phyloP scores from a whole-genome alignment of 2,888 invertebrate genomes.

The Drosophila limbata region DNA sequence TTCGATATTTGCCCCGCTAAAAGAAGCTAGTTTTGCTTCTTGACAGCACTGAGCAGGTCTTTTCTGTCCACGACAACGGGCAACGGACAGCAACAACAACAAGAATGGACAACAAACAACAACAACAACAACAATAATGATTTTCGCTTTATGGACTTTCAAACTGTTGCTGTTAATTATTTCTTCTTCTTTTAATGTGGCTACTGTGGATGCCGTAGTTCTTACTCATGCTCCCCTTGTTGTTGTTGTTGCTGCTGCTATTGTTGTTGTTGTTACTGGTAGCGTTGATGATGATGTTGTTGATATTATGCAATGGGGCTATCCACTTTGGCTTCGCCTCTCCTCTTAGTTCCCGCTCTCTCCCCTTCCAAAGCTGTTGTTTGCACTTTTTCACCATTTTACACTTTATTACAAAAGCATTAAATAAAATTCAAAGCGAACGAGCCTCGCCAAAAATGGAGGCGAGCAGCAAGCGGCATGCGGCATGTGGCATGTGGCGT shows the following conservation, averaged over 20 bases:
- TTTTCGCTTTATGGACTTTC: slow-evolving; percentile 80
- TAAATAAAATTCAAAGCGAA: slow-evolving; percentile 82
- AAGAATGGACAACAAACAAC: slow-evolving; percentile 8
- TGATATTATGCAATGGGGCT: slow-evolving; percentile 75
- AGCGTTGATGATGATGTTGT: slow-evolving; percentile 71
- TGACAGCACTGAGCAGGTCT: not conserved
- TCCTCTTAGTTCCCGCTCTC: not conserved
- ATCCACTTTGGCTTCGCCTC: slow-evolving; percentile 16
- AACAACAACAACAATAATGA: slow-evolving; percentile 50
- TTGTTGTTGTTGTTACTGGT: slow-evolving; percentile 25
- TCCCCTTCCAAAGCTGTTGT: slow-evolving; percentile 55
- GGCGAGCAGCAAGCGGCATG: slow-evolving; percentile 29
- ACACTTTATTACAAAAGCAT: slow-evolving; percentile 82
- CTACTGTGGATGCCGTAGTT: slow-evolving; percentile 54
- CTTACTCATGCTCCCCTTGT: slow-evolving; percentile 40
- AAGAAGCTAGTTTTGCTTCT: not conserved
- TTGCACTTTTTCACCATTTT: slow-evolving; percentile 81
- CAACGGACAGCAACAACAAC: not conserved
- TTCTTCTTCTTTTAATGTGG: slow-evolving; percentile 81
- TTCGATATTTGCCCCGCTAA: not conserved
- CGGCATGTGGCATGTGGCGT: not conserved
- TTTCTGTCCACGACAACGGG: slow-evolving; percentile 1
- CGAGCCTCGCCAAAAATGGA: slow-evolving; percentile 56
- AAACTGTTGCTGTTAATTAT: slow-evolving; percentile 80
- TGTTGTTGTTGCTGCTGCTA: slow-evolving; percentile 34